Evolutionary conservation across 2,113 vertebrate genomes (phyloP).

Genomic region (Otus sunia): DNA sequence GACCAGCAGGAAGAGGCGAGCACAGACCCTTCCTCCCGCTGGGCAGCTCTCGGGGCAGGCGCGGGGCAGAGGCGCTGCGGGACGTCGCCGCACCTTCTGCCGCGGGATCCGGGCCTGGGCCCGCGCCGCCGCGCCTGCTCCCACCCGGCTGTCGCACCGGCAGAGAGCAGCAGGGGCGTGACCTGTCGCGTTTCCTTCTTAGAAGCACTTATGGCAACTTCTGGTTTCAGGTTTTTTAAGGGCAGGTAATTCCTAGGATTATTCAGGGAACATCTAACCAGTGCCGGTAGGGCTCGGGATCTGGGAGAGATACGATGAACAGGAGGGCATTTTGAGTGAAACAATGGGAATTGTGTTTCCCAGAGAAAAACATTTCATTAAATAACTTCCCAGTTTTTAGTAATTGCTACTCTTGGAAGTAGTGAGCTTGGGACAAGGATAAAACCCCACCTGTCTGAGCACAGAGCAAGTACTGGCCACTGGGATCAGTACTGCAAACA

Average conservation of each 20-base stretch:
- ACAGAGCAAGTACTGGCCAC: neutral
- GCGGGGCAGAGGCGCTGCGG: neutral
- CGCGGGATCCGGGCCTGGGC: rapidly evolving
- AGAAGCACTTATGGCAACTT: neutral
- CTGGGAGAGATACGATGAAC: neutral
- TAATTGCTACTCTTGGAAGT: neutral
- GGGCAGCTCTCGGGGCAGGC: neutral
- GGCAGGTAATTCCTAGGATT: neutral
- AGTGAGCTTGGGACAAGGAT: neutral
- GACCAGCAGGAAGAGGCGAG: neutral
- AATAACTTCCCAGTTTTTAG: neutral
- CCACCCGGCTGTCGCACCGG: neutral
- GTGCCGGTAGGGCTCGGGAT: neutral
- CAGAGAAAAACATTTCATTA: neutral
- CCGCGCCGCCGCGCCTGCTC: neutral
- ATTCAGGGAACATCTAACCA: neutral
- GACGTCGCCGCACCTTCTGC: neutral
- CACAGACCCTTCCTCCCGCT: neutral
- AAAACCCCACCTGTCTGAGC: neutral
- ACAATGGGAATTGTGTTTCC: neutral
- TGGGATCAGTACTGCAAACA: neutral
- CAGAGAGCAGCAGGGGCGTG: neutral
- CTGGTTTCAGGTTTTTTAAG: neutral
- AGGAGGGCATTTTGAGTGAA: neutral
- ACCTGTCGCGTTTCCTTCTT: rapidly evolving